Evolutionary conservation across 2,113 vertebrate genomes (phyloP).

Genomic region (Zonotrichia leucophrys): DNA sequence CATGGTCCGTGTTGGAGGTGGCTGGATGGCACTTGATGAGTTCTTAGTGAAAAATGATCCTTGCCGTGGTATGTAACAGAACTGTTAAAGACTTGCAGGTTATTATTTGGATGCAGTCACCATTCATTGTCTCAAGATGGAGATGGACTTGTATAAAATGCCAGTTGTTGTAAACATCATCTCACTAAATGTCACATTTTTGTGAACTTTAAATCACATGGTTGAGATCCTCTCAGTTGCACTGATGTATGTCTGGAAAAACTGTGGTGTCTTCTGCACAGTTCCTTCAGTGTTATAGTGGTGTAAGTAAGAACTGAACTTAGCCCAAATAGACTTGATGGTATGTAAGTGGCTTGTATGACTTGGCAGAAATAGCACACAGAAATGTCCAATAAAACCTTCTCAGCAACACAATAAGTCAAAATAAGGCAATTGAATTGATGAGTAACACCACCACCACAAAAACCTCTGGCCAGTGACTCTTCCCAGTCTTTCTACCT

Average conservation of each 20-base stretch:
- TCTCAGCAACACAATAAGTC: neutral
- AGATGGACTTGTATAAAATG: neutral
- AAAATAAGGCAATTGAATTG: neutral
- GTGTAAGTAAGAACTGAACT: neutral
- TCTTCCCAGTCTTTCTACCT: neutral
- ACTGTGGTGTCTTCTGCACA: conserved; percentile 1
- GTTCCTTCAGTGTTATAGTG: neutral
- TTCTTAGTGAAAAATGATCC: conserved; percentile 99
- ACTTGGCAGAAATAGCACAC: neutral
- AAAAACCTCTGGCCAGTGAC: neutral
- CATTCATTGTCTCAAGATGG: neutral
- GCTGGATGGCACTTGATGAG: conserved; percentile 99
- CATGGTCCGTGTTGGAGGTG: conserved; percentile 98
- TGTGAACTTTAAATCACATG: conserved; percentile 30
- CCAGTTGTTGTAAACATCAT: conserved; percentile 32
- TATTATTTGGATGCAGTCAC: neutral
- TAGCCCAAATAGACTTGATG: neutral
- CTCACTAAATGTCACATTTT: conserved; percentile 15
- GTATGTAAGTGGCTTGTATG: neutral
- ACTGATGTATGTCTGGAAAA: conserved; percentile 4
- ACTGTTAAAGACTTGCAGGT: neutral
- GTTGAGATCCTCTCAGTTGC: neutral
- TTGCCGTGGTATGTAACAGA: conserved; percentile 87
- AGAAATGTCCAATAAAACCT: neutral
- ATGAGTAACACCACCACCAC: neutral